Percentiles rank a stretch among this genome's conserved stretches.
Conservation (phyloP, 37 sponge, comb jelly and placozoan genomes). For the Crambe crambe region DNA sequence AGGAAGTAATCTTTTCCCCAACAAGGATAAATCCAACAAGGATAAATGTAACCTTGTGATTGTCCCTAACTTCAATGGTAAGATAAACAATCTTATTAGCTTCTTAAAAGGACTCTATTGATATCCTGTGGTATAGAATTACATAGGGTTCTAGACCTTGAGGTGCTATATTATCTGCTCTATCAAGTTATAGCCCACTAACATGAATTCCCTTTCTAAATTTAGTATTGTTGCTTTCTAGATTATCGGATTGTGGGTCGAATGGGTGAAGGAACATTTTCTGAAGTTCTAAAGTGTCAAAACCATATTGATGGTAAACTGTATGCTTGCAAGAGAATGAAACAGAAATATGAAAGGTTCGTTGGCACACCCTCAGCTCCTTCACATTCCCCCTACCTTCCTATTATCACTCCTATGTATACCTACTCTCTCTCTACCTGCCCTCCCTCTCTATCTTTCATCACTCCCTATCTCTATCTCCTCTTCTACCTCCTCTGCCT, state of each 20-base stretch:
- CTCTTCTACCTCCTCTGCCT: too few species aligned
- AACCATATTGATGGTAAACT: constrained; percentile 84
- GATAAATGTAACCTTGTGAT: background rate
- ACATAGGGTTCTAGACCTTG: too few species aligned
- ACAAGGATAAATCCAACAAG: background rate
- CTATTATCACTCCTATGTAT: background rate
- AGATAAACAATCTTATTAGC: background rate
- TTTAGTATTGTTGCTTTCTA: too few species aligned
- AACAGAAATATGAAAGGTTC: constrained; percentile 89
- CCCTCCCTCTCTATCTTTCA: too few species aligned
- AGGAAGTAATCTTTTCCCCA: background rate
- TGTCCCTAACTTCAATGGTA: background rate
- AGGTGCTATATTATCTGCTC: too few species aligned
- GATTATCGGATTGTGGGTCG: constrained; percentile 87
- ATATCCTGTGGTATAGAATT: background rate
- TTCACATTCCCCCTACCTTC: background rate
- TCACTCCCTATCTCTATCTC: too few species aligned
- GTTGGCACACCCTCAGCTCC: background rate
- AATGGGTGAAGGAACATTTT: constrained; percentile 99
- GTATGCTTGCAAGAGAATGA: constrained; percentile 99
- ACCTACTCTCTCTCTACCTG: constrained; percentile 5
- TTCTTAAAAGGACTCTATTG: background rate
- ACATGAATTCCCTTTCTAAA: too few species aligned
- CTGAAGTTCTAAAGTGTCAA: constrained; percentile 97
- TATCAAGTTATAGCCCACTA: too few species aligned